Percentiles rank a stretch among this genome's conserved stretches.
These are phyloP conservation scores for Onychorhynchus coronatus DNA, from an alignment of 2,113 vertebrate species.

Conservation along the genomic window DNA sequence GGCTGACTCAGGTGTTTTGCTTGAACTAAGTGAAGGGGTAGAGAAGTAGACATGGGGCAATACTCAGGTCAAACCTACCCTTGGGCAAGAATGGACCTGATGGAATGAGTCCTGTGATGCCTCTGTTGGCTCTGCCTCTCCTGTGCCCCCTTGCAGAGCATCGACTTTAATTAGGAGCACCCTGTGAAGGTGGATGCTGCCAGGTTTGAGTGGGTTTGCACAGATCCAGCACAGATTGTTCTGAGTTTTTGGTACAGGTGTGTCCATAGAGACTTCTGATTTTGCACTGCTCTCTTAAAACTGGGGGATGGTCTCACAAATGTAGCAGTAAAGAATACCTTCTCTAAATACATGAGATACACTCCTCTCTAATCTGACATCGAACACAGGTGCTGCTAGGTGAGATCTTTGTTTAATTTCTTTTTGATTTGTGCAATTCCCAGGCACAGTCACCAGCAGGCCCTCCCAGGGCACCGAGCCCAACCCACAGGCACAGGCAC, in stretches of 20 bases:
- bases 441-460: background rate
- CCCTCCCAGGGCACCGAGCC: background rate
- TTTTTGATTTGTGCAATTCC: background rate
- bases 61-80: background rate
- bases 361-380: background rate
- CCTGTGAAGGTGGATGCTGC: rapidly evolving
- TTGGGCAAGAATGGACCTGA: background rate
- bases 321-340: background rate
- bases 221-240: background rate
- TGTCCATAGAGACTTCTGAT: background rate
- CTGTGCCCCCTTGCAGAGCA: background rate
- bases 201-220: background rate
- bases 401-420: background rate
- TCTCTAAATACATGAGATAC: background rate
- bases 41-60: background rate
- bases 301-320: background rate
- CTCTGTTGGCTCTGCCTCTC: background rate
- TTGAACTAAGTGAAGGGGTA: background rate
- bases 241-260: background rate
- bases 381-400: background rate
- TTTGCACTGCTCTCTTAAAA: background rate
- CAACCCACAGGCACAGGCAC: background rate
- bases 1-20: background rate
- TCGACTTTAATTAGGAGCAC: background rate
- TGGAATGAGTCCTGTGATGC: background rate